phyloP scores from a whole-genome alignment of 2,888 invertebrate genomes.

The Macrosoma leucophasiata region DNA sequence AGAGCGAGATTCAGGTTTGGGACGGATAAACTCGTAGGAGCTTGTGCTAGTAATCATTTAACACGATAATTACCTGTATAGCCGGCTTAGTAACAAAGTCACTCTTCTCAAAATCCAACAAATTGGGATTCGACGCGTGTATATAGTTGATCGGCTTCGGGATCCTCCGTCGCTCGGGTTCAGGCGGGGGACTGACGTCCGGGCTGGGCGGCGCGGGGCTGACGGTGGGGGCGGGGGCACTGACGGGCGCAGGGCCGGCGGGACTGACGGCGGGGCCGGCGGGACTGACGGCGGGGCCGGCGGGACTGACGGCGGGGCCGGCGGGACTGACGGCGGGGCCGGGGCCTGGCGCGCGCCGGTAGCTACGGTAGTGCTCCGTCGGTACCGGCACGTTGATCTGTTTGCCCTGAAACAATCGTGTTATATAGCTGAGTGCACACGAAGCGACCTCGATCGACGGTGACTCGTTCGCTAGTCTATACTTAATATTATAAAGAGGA shows the following conservation, averaged over 20 bases:
- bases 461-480: no score
- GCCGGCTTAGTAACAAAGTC: slow-evolving; percentile 46
- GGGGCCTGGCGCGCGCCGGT: slow-evolving; percentile 22
- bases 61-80: slow-evolving; percentile 28
- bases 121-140: slow-evolving; percentile 83
- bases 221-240: slow-evolving; percentile 2
- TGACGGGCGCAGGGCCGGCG: slow-evolving; percentile 4
- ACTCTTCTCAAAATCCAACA: slow-evolving; percentile 78
- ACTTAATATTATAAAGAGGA: no score
- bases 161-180: slow-evolving; percentile 18
- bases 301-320: slow-evolving; percentile 19
- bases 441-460: no score
- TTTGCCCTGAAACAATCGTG: no score
- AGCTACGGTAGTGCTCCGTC: slow-evolving; percentile 78
- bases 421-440: no score
- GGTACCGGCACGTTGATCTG: slow-evolving; percentile 78
- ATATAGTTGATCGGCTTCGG: slow-evolving; percentile 77
- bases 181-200: slow-evolving; percentile 17
- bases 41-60: no score
- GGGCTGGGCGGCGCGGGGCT: slow-evolving; percentile 15
- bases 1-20: no score
- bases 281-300: slow-evolving; percentile 18
- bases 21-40: no score
- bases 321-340: slow-evolving; percentile 7
- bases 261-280: slow-evolving; percentile 6